Evolutionary conservation across 2,113 vertebrate genomes (phyloP), one percentile per base, ranked within the genome.

Genomic region (human (Homo sapiens)): DNA sequence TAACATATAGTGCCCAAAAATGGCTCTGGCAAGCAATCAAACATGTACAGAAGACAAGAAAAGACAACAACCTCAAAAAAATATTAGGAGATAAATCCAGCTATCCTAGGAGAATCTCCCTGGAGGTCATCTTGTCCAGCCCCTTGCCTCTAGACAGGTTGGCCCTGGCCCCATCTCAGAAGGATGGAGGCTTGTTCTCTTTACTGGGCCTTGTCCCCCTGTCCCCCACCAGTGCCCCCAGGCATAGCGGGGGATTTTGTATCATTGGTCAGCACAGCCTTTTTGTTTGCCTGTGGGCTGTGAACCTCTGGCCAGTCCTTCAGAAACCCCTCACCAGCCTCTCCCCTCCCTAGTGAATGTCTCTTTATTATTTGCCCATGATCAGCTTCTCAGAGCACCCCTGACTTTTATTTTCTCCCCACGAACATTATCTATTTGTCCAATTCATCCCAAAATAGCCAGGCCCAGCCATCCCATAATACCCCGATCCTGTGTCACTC

Each of bases 361-460:
- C 82, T 94, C 89, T 93, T n/a, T 64, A n/a, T 86, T n/a, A 20
- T 45, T 73, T 81, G 86, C 43, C 78, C 61, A n/a, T 0, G 9
- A 70, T 73, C 43, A 52, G 86, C 23, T 90, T 92, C 86, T 86
- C 55, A 92, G 95, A 97, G 79, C 73, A 79, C 8, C 23, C 94
- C 83, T 70, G 80, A 14, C 88, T 95, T 97, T 95, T 96, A 59
- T 98, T 98, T 97, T 97, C 97, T 96, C 32, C 96, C 48, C 81
- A 93, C 5, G 82, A 95, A 27, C 85, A 94, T 75, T 84, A 97
- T 93, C 68, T 88, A 82, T 98, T 98, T 92, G 97, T 83, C n/a
- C 95, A 95, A 57, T 88, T 93, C 97, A 97, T 93, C 79, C 98
- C 79, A 43, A 98, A 97, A 96, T 98, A 98, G 84, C 94, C 2